Evolutionary conservation across 1,140 invertebrate genomes (phyloP).

Genomic region (Tetragonula clypearis): DNA sequence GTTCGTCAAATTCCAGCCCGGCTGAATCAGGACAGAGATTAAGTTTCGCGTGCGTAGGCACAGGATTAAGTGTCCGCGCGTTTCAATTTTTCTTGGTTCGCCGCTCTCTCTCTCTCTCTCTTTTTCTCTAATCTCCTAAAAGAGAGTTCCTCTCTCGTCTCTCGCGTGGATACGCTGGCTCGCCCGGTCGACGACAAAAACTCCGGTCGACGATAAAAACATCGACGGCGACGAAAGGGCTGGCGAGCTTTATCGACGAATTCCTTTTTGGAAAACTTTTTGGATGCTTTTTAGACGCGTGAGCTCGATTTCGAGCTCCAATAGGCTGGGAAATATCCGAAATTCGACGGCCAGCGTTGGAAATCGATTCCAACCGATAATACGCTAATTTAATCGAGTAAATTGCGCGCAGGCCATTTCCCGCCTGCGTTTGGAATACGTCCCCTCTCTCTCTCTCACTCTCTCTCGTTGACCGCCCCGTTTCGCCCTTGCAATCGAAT

Average conservation of each 20-base stretch:
- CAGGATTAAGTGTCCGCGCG: slow-evolving; percentile 36
- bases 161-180: neutral
- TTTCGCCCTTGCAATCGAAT: slow-evolving; percentile 20
- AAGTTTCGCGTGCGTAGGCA: slow-evolving; percentile 59
- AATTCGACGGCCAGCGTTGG: slow-evolving; percentile 12
- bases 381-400: slow-evolving; percentile 60
- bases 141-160: neutral
- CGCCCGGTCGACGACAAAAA: neutral
- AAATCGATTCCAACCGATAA: slow-evolving; percentile 50
- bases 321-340: neutral
- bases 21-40: slow-evolving; percentile 67
- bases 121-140: too few relatives aligned
- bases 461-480: neutral
- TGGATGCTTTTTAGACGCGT: neutral
- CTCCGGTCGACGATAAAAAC: neutral
- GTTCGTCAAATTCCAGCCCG: slow-evolving; percentile 62
- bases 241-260: neutral
- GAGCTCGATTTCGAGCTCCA: neutral
- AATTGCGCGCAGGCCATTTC: slow-evolving; percentile 31
- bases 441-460: neutral
- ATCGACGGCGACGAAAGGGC: neutral
- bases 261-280: neutral
- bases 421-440: neutral
- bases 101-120: neutral
- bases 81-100: slow-evolving; percentile 32